Base-by-base conservation (phyloP, 2,797 vertebrate genomes). In the Hippoglossus hippoglossus region DNA sequence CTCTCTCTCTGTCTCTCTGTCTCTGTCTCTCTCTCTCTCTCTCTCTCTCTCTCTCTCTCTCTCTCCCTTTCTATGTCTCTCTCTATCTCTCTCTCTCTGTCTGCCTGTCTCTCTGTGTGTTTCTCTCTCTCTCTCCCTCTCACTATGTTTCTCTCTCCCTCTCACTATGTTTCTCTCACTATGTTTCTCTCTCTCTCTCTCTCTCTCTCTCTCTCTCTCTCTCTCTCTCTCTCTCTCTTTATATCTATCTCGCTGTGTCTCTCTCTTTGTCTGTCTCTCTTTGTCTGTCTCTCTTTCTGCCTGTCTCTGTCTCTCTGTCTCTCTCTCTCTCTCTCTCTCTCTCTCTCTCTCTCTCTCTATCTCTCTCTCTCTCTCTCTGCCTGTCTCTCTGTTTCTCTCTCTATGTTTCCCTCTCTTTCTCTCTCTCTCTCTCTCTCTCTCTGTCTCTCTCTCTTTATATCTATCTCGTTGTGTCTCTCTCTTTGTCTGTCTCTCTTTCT, bases 61-160 rank as follows among this genome's bases (percentile, higher is more conserved):
- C 61, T 47, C 52, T 62, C n/a, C n/a, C 54, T 62, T 55, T 52
- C 59, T 52, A 7, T 65, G 34, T 41, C 47, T 55, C 46, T 62
- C 59, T 53, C 64, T 65, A 57, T 41, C 52, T 62, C 54, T 62
- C 59, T 52, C 70, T 63, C 44, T 58, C 58, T 34, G 58, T 41
- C 49, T 62, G 50, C 59, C 59, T 52, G 3, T 41, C 2, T 15
- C 39, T 41, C 39, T 36, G 6, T 36, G 6, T 10, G n/a, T n/a
- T 10, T 3, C 10, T 65, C 44, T 58, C 58, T 44, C 58, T 41
- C 39, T 15, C 10, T 12, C 39, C 5, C 39, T 15, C 11, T 15
- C 39, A 85, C 87, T 65, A 26, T 57, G 57, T 41, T 61, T 34
- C 57, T 39, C 52, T 62, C 44, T 59, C 55, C 53, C 70, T 65